Conservation (phyloP, 2,113 vertebrate species). For the Engraulis encrasicolus region DNA sequence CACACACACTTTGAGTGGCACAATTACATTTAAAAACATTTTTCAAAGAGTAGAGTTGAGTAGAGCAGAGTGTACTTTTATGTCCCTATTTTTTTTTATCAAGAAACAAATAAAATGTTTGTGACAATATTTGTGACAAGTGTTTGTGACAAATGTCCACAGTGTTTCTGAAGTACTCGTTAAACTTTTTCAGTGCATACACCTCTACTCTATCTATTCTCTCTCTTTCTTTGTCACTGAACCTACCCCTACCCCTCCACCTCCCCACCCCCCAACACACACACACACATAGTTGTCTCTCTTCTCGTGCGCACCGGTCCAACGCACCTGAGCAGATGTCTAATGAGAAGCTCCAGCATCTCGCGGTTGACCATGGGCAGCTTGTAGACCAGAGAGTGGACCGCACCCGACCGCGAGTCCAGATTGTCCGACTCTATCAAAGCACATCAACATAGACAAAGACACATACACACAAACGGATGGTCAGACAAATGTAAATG, state of each 20-base stretch:
- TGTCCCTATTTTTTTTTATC: no score
- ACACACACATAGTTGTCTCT: no score
- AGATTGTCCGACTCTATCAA: slow-evolving; percentile 88
- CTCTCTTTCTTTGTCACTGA: no score
- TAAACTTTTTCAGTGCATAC: neutral
- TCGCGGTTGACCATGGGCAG: slow-evolving; percentile 91
- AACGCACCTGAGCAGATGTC: slow-evolving; percentile 89
- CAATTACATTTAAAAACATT: no score
- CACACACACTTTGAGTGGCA: no score
- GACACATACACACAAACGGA: slow-evolving; percentile 26
- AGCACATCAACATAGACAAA: slow-evolving; percentile 25
- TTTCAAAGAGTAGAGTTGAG: no score
- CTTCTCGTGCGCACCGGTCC: neutral
- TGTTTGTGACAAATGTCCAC: no score
- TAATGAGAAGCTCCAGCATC: slow-evolving; percentile 91
- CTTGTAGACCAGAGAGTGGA: slow-evolving; percentile 92
- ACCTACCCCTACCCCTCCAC: neutral
- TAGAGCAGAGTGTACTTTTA: no score
- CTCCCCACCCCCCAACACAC: neutral
- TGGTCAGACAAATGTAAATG: neutral
- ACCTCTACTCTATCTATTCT: no score
- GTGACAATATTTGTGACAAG: no score
- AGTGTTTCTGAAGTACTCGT: no score
- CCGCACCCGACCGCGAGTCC: slow-evolving; percentile 89
- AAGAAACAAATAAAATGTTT: no score